Evolutionary conservation across 1,140 invertebrate genomes (phyloP), one percentile per base, ranked within the genome.

Genomic region (Aricia agestis): DNA sequence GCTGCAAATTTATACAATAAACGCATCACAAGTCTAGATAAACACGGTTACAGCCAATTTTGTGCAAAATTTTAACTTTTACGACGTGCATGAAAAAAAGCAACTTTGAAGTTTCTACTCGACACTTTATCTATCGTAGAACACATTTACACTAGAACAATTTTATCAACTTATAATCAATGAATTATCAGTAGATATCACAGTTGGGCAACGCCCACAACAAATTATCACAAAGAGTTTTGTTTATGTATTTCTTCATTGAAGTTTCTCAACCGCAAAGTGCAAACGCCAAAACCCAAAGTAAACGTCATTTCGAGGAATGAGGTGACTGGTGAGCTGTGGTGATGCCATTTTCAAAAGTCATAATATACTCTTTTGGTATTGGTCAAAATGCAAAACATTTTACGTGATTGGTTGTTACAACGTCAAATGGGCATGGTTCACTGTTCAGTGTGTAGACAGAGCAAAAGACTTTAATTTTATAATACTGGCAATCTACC

Each of bases 111-210:
- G 59, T 63, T 52, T 52, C 11, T 4, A 52, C 45, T 52, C 9
- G 45, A 13, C 9, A 13, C 2, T 52, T 52, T 52, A 52, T 52
- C 45, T 52, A 52, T 13, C 11, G 45, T 15, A 9, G 45, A 13
- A 69, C 17, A 73, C 76, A 18, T 17, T 59, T 59, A 18, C 18
- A 63, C 59, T 63, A 63, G 59, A 25, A 81, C 77, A 82, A 68
- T 81, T 80, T 78, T 80, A 85, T 81, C 80, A 77, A 76, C 77
- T 75, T 86, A 73, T 84, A 85, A 86, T 87, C 86, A 87, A 81
- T 74, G 78, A 83, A 79, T 82, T 88, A 88, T 87, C 84, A 83
- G 76, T 61, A 73, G 73, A 78, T 78, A 76, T 67, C 11, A 58
- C 67, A 68, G 73, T 82, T 76, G 79, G 87, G 72, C 83, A 82